Base-by-base conservation (phyloP, 2,888 invertebrate species). In the Clivina fossor region DNA sequence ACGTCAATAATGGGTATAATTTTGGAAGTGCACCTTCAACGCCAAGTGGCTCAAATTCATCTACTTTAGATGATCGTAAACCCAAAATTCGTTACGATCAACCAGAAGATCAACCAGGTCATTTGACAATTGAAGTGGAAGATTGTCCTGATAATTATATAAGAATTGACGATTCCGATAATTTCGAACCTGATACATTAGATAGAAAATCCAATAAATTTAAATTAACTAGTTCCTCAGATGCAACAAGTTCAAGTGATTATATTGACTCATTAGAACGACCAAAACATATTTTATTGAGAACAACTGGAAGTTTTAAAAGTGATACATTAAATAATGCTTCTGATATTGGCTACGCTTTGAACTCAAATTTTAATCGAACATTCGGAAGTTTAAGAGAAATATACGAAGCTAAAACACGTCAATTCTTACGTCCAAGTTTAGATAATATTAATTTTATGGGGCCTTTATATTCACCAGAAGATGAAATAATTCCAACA, bases 121-220 rank as follows among this genome's bases (percentile, higher is more conserved):
- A 88, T 65, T 76, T 92, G 66, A 86, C 90, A 22, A 92, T 92
- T 58, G 89, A 90, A 75, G 87, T 91, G 0, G 86, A 87, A 68
- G 90, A 90, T 69, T 83, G 88, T 15, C 85, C 89, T 0, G 85
- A 86, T 63, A 86, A 89, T 66, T 86, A 86, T 61, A 81, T 85
- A 4, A 82, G 80, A 65, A 84, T 87, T 43, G 82, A 88, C 54
- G 91, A 91, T 66, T 89, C 89, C 1, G 89, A 89, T 64, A 85
- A 84, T 50, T 92, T 90, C 65, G 92, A 92, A 70, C 90, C 91
- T 0, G 91, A 92, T 62, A 92, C 92, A 0, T 76, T 92, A 53
- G 92, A 92, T 66, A 78, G 91, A 19, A 90, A 90, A 67, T 84
- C 86, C 35, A 81, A 77, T 69, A 82, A 80, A 62, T 69, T 32